phyloP scores from a whole-genome alignment of 1,140 invertebrate genomes.

The Schlechtendalia chinensis region DNA sequence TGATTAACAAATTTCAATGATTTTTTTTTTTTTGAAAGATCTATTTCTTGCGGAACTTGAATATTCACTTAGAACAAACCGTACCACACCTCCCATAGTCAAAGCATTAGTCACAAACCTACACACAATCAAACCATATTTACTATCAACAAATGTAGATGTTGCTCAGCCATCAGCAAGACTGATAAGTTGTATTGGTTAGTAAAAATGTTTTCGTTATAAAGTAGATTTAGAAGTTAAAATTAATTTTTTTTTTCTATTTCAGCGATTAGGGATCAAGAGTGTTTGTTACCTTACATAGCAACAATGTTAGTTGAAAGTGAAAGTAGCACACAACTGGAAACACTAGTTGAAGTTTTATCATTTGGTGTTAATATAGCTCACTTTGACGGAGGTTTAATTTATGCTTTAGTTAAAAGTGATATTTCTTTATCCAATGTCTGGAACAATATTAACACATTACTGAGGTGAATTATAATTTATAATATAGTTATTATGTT shows the following conservation, averaged over 20 bases:
- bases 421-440: conserved; percentile 19
- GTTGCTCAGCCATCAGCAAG: conserved; percentile 38
- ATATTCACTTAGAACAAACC: conserved; percentile 13
- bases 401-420: conserved; percentile 35
- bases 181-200: conserved; percentile 26
- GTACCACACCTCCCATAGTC: conserved; percentile 19
- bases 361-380: conserved; percentile 33
- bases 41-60: conserved; percentile 39
- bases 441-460: conserved; percentile 30
- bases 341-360: conserved; percentile 30
- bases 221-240: not conserved
- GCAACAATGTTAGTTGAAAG: conserved; percentile 35
- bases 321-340: conserved; percentile 27
- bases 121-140: conserved; percentile 21
- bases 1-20: not conserved
- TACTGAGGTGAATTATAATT: conserved; percentile 14
- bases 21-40: conserved; percentile 15
- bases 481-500: not conserved
- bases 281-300: conserved; percentile 38
- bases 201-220: not conserved
- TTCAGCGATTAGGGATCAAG: conserved; percentile 29
- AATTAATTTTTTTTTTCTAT: not conserved
- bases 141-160: conserved; percentile 33
- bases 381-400: conserved; percentile 26
- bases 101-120: conserved; percentile 37